These are phyloP conservation scores for Lutjanus campechanus DNA, from an alignment of 2,797 vertebrate genomes.

Conservation along the genomic window DNA sequence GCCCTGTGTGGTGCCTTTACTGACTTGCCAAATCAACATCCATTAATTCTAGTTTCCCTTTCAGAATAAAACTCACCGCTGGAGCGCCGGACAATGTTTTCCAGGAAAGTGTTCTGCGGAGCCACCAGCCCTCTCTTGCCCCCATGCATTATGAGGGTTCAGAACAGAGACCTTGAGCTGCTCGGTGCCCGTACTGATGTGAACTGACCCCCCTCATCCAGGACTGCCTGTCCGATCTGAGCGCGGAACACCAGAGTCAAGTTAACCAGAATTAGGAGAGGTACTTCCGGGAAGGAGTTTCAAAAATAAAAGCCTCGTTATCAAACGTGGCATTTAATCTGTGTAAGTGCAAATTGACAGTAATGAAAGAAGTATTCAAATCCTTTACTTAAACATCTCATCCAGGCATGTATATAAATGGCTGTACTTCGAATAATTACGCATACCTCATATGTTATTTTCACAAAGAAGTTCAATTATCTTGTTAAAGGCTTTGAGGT, in stretches of 20 bases:
- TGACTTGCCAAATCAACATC: slow-evolving; percentile 15
- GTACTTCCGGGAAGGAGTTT: slow-evolving; percentile 21
- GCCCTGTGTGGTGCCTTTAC: neutral
- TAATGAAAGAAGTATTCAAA: too few species aligned
- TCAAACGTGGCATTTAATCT: neutral
- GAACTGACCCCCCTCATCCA: slow-evolving; percentile 26
- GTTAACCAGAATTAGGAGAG: rapidly evolving
- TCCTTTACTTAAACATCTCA: too few species aligned
- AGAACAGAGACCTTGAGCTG: slow-evolving; percentile 60
- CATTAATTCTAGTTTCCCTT: neutral
- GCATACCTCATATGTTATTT: too few species aligned
- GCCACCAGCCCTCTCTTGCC: slow-evolving; percentile 98
- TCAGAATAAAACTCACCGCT: slow-evolving; percentile 88
- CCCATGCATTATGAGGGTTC: slow-evolving; percentile 92
- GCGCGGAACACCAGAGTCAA: slow-evolving; percentile 23
- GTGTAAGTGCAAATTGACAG: neutral
- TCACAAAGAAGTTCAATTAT: too few species aligned
- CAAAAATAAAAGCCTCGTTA: slow-evolving; percentile 46
- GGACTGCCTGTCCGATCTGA: neutral
- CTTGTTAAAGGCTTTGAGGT: too few species aligned
- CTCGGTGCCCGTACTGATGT: slow-evolving; percentile 45
- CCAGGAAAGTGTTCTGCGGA: slow-evolving; percentile 98
- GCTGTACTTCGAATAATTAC: too few species aligned
- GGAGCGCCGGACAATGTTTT: slow-evolving; percentile 97
- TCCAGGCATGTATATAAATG: too few species aligned